Base-by-base conservation (phyloP, 2,113 vertebrate species). In the Perccottus glenii region DNA sequence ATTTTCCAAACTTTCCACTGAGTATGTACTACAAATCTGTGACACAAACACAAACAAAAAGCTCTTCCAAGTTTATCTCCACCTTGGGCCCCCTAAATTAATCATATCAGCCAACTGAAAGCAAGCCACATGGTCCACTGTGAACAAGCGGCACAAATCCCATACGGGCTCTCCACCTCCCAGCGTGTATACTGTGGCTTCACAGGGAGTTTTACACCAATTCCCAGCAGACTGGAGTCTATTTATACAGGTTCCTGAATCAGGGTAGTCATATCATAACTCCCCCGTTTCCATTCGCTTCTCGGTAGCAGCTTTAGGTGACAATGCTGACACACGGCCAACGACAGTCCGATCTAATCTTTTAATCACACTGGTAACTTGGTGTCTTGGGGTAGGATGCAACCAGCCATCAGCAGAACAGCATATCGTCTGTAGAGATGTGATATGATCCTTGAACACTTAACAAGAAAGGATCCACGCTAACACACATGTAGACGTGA, bases 291-390 rank as follows among this genome's bases (percentile, higher is more conserved):
- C 10, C 60, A 57, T 11, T 11, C 9, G 52, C 49, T 61, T 12
- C 35, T n/a, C 40, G 32, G 64, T 47, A 42, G 61, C 68, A 71
- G 77, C 77, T 87, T 85, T 64, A 56, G 75, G 88, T 81, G 75
- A 82, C 79, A 77, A 70, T 60, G 63, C 80, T 67, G 70, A 85
- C 80, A 88, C 67, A 73, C 67, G 67, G 75, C 59, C 77, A 73
- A 85, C 48, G 80, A 85, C 67, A 67, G 85, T 69, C 80, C 75
- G 71, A 85, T 88, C 85, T 87, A 80, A 91, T 92, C 88, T 89
- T 75, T 85, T 85, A 88, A 93, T 92, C 85, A 48, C 78, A 81
- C 64, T 55, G 72, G 80, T 81, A 85, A 84, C 78, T 80, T 79
- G 63, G 75, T 80, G 82, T 78, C 82, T 80, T 45, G 33, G 58